Evolutionary conservation across 2,113 vertebrate species (phyloP).

Genomic region (Equus quagga): DNA sequence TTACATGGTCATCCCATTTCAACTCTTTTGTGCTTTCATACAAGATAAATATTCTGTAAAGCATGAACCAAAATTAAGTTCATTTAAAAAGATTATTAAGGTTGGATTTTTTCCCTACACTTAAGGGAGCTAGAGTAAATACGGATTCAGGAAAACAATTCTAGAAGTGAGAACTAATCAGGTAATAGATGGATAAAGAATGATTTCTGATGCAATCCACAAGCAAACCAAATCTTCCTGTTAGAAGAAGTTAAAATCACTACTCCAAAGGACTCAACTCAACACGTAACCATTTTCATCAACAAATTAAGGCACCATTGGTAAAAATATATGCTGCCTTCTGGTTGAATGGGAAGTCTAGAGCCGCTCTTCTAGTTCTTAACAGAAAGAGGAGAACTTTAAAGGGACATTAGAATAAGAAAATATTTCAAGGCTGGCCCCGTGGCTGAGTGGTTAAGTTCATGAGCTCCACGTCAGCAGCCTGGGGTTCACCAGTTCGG

Average conservation of each 20-base stretch:
- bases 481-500: too few relatives aligned
- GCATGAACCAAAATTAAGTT: slow-evolving; percentile 27
- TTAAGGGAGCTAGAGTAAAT: not conserved
- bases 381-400: not conserved
- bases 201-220: not conserved
- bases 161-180: not conserved
- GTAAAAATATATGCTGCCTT: not conserved
- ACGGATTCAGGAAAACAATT: not conserved
- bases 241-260: slow-evolving; percentile 18
- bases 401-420: not conserved
- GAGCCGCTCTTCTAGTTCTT: not conserved
- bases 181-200: not conserved
- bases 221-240: not conserved
- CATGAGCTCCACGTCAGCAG: too few relatives aligned
- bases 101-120: not conserved
- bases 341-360: not conserved
- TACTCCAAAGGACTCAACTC: not conserved
- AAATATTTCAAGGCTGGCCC: not conserved
- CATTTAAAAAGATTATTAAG: slow-evolving; percentile 17
- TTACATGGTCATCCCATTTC: not conserved
- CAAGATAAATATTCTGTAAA: not conserved
- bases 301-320: not conserved
- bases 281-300: slow-evolving; percentile 24
- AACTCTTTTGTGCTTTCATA: not conserved
- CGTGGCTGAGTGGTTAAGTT: too few relatives aligned